These are phyloP conservation scores for Leptinotarsa peninsularis DNA, from an alignment of 2,888 invertebrate genomes.

Conservation along the genomic window DNA sequence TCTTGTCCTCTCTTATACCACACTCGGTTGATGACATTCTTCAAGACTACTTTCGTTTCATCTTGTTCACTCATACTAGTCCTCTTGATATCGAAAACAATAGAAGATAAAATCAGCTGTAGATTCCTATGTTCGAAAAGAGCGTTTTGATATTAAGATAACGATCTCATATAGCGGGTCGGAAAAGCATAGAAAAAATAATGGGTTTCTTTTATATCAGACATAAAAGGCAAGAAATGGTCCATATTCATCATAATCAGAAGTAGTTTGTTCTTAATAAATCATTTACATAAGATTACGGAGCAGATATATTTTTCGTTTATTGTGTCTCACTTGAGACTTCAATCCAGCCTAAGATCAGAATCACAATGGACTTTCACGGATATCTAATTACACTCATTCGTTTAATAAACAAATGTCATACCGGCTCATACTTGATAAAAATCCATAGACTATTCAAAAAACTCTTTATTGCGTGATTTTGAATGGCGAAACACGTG, in stretches of 20 bases:
- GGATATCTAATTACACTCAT: too few relatives aligned
- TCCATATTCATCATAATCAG: background rate
- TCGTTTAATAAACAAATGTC: too few relatives aligned
- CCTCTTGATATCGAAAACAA: background rate
- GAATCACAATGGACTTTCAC: too few relatives aligned
- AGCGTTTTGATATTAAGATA: background rate
- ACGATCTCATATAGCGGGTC: background rate
- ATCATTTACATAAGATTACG: background rate
- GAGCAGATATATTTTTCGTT: background rate
- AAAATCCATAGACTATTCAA: too few relatives aligned
- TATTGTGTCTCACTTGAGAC: too few relatives aligned
- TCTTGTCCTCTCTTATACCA: background rate
- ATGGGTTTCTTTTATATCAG: background rate
- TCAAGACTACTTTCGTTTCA: background rate
- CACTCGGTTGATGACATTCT: background rate
- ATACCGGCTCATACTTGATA: too few relatives aligned
- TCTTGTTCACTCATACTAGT: background rate
- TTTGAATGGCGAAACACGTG: too few relatives aligned
- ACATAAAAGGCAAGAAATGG: conserved; percentile 2
- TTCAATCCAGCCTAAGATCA: too few relatives aligned
- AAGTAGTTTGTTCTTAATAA: background rate
- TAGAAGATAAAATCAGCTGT: conserved; percentile 2
- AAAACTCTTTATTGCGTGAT: too few relatives aligned
- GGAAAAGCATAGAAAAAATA: background rate
- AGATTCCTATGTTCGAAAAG: background rate